Percentiles rank a stretch among this genome's conserved stretches.
These are phyloP conservation scores for Uloborus diversus DNA, from an alignment of 1,140 invertebrate genomes.

Conservation along the genomic window DNA sequence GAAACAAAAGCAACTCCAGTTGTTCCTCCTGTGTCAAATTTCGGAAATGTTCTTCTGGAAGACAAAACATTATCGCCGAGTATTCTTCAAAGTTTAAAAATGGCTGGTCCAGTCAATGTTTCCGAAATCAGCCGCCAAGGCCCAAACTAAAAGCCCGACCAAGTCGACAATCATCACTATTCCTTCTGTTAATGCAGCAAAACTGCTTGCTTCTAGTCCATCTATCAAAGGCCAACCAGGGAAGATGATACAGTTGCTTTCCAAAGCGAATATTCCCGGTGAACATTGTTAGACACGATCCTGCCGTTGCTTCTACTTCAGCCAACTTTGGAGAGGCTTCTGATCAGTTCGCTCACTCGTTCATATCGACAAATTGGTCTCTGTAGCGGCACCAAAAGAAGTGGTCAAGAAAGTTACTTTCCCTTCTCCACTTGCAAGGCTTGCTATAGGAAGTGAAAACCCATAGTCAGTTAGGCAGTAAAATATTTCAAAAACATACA, in stretches of 20 bases:
- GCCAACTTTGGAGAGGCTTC: too few species aligned
- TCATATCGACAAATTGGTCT: too few species aligned
- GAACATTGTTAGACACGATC: not conserved
- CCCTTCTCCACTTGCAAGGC: too few species aligned
- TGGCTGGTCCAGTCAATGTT: not conserved
- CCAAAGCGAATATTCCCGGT: not conserved
- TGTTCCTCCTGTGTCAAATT: not conserved
- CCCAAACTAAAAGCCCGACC: not conserved
- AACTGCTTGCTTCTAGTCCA: constrained; percentile 8
- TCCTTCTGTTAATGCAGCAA: constrained; percentile 11
- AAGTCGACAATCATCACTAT: constrained; percentile 28
- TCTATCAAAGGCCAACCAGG: not conserved
- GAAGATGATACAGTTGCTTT: constrained; percentile 27
- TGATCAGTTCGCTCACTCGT: too few species aligned
- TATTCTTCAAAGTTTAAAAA: constrained; percentile 14
- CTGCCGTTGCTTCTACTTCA: too few species aligned
- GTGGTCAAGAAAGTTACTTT: too few species aligned
- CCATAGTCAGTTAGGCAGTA: too few species aligned
- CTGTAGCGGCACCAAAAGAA: too few species aligned
- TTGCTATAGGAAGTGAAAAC: too few species aligned
- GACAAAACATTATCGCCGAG: not conserved
- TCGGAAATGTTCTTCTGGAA: not conserved
- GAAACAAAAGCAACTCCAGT: not conserved
- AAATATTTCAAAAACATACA: too few species aligned
- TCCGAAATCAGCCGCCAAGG: not conserved